These are phyloP conservation scores for Emydoidea blandingii DNA, from an alignment of 2,797 vertebrate species.

Conservation along the genomic window DNA sequence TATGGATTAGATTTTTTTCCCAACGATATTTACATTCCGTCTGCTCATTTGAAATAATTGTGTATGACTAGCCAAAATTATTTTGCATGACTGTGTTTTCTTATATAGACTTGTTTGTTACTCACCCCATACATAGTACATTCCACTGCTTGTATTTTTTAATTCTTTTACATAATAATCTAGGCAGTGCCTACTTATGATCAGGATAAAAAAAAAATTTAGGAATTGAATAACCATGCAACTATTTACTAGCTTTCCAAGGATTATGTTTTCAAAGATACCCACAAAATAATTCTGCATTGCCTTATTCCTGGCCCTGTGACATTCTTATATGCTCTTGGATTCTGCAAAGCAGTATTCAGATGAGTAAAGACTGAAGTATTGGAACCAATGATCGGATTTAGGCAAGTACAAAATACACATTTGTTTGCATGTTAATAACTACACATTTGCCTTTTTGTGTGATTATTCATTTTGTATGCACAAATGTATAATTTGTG, in stretches of 20 bases:
- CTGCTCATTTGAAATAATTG: conserved; percentile 31
- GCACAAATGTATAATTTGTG: not conserved
- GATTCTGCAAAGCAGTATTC: not conserved
- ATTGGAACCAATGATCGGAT: not conserved
- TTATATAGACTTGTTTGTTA: not conserved
- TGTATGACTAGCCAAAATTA: not conserved
- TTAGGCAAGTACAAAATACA: not conserved
- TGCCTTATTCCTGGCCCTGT: not conserved
- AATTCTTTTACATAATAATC: conserved; percentile 4
- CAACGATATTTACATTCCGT: not conserved
- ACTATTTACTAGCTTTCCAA: conserved; percentile 52
- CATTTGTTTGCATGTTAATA: not conserved
- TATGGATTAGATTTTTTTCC: not conserved
- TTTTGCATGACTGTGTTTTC: not conserved
- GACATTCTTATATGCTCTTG: not conserved
- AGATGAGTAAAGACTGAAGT: not conserved
- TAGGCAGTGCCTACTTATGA: conserved; percentile 31
- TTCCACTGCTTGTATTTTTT: not conserved
- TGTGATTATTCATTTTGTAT: not conserved
- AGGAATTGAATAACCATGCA: not conserved
- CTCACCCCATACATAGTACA: not conserved
- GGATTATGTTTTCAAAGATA: not conserved
- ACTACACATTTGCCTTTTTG: not conserved
- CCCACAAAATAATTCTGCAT: not conserved
- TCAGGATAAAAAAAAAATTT: not conserved